Base-by-base conservation (phyloP, 2,888 invertebrate species). In the Ectemnius continuus region DNA sequence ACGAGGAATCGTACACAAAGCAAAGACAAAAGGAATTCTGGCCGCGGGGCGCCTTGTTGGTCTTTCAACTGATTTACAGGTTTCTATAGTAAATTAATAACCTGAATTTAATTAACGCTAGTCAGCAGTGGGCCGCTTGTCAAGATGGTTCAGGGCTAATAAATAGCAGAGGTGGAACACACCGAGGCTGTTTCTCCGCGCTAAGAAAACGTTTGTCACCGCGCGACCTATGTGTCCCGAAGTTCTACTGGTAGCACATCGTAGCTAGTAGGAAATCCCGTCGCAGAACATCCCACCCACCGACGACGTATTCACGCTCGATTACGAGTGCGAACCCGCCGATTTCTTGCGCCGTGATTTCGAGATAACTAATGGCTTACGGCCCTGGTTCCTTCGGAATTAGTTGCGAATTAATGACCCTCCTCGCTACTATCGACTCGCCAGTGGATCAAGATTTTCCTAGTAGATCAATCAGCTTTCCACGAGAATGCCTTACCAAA, bases 101-200 rank as follows among this genome's bases (percentile, higher is more conserved):
- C 72, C 71, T 58, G 79, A 75, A 77, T 82, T 82, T 82, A 81
- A 83, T 82, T 81, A 82, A 83, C 80, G 76, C 76, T 74, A 79
- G 82, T 83, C 81, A 77, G 79, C 83, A 74, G 64, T 59, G 73
- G 57, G 36, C 6, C 69, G 75, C 79, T 79, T 79, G 76, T 82
- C 82, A 83, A 76, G 78, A 69, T 73, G 76, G 72, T 63, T 70
- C 64, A 26, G 65, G 67, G 74, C 79, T 83, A 82, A 82, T 81
- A 82, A 82, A 82, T 81, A 75, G 79, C 70, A 23, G 47, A 48
- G 67, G 67, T 70, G 66, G 70, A 68, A 68, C 75, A 61, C 47
- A 36, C 36, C 11, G 67, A 58, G 74, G 67, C 75, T 66, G 81
- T 73, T 67, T 62, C 73, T 47, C 56, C 61, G 61, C 59, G 67